Conservation (phyloP, 2,888 invertebrate species). For the Drosophila lutescens region DNA sequence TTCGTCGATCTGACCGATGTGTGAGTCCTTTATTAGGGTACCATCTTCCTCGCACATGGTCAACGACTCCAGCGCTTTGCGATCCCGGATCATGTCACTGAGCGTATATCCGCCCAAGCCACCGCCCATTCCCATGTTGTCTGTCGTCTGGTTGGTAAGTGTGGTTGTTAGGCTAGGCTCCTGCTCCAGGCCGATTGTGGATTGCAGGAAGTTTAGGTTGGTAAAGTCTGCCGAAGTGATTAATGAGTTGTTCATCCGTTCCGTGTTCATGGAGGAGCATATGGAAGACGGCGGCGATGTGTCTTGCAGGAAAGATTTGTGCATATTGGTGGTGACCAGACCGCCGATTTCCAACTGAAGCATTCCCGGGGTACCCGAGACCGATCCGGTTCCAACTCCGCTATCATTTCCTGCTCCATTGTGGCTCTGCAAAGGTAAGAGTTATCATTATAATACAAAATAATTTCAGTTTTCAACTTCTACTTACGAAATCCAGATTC, state of each 20-base stretch:
- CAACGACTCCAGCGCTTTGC: conserved; percentile 82
- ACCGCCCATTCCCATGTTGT: conserved; percentile 42
- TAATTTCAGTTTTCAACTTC: neutral
- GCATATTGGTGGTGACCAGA: conserved; percentile 82
- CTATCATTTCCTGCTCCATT: conserved; percentile 27
- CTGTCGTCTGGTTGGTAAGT: conserved; percentile 23
- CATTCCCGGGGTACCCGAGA: conserved; percentile 50
- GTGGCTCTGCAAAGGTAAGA: conserved; percentile 31
- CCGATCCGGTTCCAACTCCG: conserved; percentile 11
- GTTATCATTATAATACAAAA: neutral
- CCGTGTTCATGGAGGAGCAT: conserved; percentile 81
- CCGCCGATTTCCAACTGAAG: conserved; percentile 83
- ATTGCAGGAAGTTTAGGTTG: conserved; percentile 82
- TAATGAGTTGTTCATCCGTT: conserved; percentile 82
- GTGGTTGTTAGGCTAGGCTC: conserved; percentile 50
- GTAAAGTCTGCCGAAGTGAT: conserved; percentile 84
- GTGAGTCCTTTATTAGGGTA: conserved; percentile 82
- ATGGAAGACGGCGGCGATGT: conserved; percentile 84
- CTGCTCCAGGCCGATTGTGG: conserved; percentile 71
- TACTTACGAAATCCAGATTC: conserved; percentile 82
- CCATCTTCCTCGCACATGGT: conserved; percentile 82
- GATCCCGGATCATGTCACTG: conserved; percentile 82
- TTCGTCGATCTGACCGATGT: conserved; percentile 83
- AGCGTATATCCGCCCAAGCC: conserved; percentile 72
- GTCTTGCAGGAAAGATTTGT: conserved; percentile 83